Evolutionary conservation across 2,888 invertebrate genomes (phyloP).

Genomic region (Dynastes maya): DNA sequence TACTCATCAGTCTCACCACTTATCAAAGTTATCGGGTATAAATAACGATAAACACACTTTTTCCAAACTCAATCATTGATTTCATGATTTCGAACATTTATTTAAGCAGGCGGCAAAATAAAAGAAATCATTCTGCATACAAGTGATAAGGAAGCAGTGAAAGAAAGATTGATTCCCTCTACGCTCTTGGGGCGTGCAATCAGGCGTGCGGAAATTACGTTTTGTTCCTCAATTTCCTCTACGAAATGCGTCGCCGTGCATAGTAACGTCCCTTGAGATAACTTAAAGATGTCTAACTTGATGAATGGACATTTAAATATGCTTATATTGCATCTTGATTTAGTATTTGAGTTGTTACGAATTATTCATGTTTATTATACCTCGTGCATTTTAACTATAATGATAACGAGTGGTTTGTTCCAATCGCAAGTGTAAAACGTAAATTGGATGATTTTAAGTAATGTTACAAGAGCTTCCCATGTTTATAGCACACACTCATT

Average conservation of each 20-base stretch:
- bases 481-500: too few species aligned
- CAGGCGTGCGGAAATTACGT: neutral
- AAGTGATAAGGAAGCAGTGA: neutral
- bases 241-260: neutral
- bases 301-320: neutral
- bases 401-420: too few species aligned
- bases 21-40: neutral
- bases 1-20: too few species aligned
- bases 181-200: neutral
- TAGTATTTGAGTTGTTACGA: neutral
- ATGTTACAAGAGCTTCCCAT: too few species aligned
- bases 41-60: neutral
- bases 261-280: neutral
- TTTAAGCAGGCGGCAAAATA: neutral
- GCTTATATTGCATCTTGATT: neutral
- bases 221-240: constrained; percentile 14
- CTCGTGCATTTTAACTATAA: too few species aligned
- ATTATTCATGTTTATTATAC: neutral
- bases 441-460: too few species aligned
- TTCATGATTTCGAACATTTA: neutral
- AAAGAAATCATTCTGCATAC: neutral
- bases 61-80: neutral
- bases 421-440: too few species aligned
- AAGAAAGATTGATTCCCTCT: neutral
- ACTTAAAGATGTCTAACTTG: constrained; percentile 6